Evolutionary conservation across 1,140 invertebrate species (phyloP).

Genomic region (Habropoda laboriosa): DNA sequence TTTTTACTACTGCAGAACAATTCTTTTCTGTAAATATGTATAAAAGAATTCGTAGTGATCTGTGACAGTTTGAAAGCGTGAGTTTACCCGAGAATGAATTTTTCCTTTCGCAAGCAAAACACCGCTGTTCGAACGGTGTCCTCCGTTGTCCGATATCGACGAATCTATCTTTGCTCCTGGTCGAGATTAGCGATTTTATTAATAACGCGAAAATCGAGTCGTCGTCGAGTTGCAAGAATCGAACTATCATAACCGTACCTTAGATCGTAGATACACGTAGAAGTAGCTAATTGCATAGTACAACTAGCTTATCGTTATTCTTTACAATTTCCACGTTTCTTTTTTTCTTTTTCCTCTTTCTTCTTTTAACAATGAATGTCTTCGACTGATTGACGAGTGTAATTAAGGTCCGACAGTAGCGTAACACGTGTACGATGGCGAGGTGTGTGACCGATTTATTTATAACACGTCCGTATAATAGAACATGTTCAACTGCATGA

Average conservation of each 20-base stretch:
- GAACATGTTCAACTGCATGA: slow-evolving; percentile 11
- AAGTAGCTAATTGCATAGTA: background rate
- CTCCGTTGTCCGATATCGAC: slow-evolving; percentile 6
- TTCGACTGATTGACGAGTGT: background rate
- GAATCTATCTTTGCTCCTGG: slow-evolving; percentile 4
- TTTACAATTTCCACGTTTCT: too few species aligned
- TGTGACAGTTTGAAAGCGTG: too few species aligned
- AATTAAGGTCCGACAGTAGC: background rate
- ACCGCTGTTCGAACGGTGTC: background rate
- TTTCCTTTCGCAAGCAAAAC: too few species aligned
- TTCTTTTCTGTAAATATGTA: too few species aligned
- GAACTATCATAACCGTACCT: too few species aligned
- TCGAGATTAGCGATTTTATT: background rate
- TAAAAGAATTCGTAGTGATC: too few species aligned
- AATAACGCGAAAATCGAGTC: background rate
- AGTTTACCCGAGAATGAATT: too few species aligned
- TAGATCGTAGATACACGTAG: slow-evolving; percentile 2
- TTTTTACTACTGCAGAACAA: too few species aligned
- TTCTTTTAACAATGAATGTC: background rate
- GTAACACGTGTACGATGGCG: background rate
- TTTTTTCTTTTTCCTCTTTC: background rate
- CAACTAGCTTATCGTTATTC: background rate
- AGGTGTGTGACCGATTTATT: slow-evolving; percentile 16
- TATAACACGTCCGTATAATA: background rate
- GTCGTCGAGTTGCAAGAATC: background rate